Conservation (phyloP, 2,888 invertebrate species). For the Drosophila kuntzei region DNA sequence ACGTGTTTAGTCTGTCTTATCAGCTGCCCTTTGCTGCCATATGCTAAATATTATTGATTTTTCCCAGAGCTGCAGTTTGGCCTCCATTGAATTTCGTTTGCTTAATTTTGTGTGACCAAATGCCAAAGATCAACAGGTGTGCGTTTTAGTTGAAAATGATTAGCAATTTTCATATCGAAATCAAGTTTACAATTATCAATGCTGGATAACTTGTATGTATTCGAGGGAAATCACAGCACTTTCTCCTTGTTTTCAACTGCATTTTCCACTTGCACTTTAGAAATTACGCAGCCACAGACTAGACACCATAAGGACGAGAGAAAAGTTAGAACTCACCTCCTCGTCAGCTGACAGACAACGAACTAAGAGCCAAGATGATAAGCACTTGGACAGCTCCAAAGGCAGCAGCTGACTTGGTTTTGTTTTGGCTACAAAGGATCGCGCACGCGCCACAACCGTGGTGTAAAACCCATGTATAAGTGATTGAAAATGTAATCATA, state of each 20-base stretch:
- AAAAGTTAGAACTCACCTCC: slow-evolving; percentile 36
- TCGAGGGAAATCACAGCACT: not conserved
- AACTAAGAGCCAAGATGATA: slow-evolving; percentile 31
- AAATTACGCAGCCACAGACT: slow-evolving; percentile 33
- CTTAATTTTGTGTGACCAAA: not conserved
- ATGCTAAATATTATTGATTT: slow-evolving; percentile 69
- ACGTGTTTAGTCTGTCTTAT: slow-evolving; percentile 50
- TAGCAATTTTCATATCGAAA: not conserved
- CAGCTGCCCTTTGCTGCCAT: slow-evolving; percentile 46
- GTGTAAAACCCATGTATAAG: not conserved
- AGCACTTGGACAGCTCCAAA: slow-evolving; percentile 25
- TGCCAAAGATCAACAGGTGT: slow-evolving; percentile 49
- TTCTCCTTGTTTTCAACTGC: slow-evolving; percentile 11
- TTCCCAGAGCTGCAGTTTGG: slow-evolving; percentile 51
- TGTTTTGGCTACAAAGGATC: slow-evolving; percentile 12
- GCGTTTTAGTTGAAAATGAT: not conserved
- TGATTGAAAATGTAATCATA: not conserved
- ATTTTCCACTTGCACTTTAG: slow-evolving; percentile 23
- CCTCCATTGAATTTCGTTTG: slow-evolving; percentile 2
- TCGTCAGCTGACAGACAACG: slow-evolving; percentile 25
- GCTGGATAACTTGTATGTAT: not conserved
- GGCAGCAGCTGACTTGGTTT: slow-evolving; percentile 49
- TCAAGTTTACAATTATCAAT: not conserved
- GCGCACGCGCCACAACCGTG: slow-evolving; percentile 58
- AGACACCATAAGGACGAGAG: not conserved